phyloP scores from a whole-genome alignment of 2,113 vertebrate species.

The Epinephelus lanceolatus region DNA sequence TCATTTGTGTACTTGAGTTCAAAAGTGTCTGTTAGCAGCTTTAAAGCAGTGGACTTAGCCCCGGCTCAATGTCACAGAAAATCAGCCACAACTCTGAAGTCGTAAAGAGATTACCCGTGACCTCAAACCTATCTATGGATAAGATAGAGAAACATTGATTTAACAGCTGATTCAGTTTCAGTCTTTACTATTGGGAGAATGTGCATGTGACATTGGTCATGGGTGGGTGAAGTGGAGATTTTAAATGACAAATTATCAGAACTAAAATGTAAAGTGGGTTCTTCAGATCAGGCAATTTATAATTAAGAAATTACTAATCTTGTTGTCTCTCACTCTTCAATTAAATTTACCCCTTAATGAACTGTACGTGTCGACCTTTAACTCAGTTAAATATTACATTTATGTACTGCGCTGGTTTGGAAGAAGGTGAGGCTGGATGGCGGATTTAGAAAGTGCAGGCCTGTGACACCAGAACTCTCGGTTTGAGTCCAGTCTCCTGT shows the following conservation, averaged over 20 bases:
- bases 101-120: constrained; percentile 74
- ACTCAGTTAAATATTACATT: too few species aligned
- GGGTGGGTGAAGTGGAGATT: not conserved
- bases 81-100: constrained; percentile 61
- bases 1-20: not conserved
- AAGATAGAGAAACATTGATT: constrained; percentile 43
- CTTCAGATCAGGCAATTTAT: not conserved
- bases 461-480: too few species aligned
- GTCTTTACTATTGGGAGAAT: not conserved
- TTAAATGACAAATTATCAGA: not conserved
- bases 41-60: constrained; percentile 5
- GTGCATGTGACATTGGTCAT: not conserved
- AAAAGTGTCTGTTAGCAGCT: constrained; percentile 1
- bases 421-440: too few species aligned
- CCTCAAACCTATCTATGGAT: constrained; percentile 54
- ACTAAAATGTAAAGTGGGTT: not conserved
- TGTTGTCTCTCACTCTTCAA: not conserved
- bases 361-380: too few species aligned
- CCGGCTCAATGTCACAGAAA: constrained; percentile 64
- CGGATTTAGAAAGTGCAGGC: too few species aligned
- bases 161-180: constrained; percentile 29
- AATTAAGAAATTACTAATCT: not conserved
- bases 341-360: not conserved
- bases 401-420: too few species aligned
- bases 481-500: too few species aligned